Percentiles rank a stretch among this genome's conserved stretches.
These are phyloP conservation scores for Paramisgurnus dabryanus DNA, from an alignment of 2,113 vertebrate genomes.

Conservation along the genomic window DNA sequence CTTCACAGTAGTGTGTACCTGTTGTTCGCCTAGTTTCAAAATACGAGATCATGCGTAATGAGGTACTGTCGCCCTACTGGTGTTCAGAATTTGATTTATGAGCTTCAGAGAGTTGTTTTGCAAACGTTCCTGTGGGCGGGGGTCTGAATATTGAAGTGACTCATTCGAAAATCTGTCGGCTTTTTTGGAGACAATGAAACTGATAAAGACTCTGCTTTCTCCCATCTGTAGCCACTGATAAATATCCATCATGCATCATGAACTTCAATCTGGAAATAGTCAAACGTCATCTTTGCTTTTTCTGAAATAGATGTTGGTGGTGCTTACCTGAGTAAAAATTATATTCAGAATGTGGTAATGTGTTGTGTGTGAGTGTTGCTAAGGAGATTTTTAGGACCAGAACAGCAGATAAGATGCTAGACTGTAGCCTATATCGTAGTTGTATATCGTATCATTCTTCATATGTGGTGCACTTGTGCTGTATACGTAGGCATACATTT, in stretches of 20 bases:
- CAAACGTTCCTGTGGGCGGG: constrained; percentile 21
- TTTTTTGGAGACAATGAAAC: constrained; percentile 36
- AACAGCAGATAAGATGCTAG: no score
- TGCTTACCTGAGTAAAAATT: no score
- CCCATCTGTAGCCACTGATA: not conserved
- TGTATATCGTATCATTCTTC: no score
- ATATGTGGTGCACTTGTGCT: no score
- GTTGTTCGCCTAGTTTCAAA: constrained; percentile 17
- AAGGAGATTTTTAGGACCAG: no score
- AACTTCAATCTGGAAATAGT: no score
- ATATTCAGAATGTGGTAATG: no score
- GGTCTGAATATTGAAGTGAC: constrained; percentile 30
- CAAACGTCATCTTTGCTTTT: not conserved
- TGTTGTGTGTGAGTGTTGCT: no score
- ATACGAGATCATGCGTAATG: not conserved
- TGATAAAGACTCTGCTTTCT: constrained; percentile 15
- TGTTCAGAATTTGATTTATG: constrained; percentile 35
- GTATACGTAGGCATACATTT: no score
- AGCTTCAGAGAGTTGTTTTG: constrained; percentile 33
- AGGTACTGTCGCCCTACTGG: constrained; percentile 2
- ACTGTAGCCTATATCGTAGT: no score
- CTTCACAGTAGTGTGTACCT: not conserved
- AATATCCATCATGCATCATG: not conserved
- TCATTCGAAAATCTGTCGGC: constrained; percentile 35
- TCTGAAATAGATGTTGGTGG: no score